Evolutionary conservation across 2,113 vertebrate genomes (phyloP).

Genomic region (Phylloscopus whistleri): DNA sequence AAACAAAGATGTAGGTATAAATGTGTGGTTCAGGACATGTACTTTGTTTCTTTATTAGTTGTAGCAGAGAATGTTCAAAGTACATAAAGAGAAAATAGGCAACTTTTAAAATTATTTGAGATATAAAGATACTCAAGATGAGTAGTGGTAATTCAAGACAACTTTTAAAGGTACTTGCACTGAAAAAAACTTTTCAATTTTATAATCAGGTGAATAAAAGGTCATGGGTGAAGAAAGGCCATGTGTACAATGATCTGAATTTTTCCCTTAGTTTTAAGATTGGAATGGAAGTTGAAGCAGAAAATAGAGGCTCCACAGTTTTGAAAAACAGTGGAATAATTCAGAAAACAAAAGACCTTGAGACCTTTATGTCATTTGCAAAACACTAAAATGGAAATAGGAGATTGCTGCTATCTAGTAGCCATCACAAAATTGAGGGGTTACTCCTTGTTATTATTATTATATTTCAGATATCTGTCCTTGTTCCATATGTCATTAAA

Average conservation of each 20-base stretch:
- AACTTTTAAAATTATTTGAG: not conserved
- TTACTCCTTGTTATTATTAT: constrained; percentile 18
- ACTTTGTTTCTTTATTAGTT: not conserved
- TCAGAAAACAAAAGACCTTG: not conserved
- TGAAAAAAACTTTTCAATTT: not conserved
- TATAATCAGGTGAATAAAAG: not conserved
- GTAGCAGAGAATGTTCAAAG: not conserved
- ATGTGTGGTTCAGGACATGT: not conserved
- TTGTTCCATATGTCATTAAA: not conserved
- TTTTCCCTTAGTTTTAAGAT: not conserved
- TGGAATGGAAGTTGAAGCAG: not conserved
- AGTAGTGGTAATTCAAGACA: not conserved
- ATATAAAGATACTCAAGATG: not conserved
- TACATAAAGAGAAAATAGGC: not conserved
- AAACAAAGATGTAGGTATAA: not conserved
- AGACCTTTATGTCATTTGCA: not conserved
- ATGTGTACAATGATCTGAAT: not conserved
- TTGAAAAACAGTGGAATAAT: constrained; percentile 4
- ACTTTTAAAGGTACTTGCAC: not conserved
- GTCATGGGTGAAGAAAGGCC: not conserved
- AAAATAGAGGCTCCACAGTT: not conserved
- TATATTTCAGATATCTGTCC: not conserved
- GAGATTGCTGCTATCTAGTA: not conserved
- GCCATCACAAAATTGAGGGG: not conserved
- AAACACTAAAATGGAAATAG: constrained; percentile 12